Evolutionary conservation across 1,140 invertebrate genomes (phyloP).

Genomic region (Drosophila equinoxialis): DNA sequence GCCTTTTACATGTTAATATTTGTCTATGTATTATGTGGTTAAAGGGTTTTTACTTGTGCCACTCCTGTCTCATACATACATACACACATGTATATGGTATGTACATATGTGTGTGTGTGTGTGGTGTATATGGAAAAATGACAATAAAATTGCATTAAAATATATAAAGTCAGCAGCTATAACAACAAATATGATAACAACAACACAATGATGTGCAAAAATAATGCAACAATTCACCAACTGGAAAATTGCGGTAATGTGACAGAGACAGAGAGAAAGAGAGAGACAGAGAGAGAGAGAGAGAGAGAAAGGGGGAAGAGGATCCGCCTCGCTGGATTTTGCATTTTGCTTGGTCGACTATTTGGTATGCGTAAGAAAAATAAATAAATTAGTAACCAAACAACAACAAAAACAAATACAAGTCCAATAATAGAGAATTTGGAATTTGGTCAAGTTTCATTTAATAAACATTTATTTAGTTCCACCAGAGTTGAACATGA

Average conservation of each 20-base stretch:
- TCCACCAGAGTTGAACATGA: too few relatives aligned
- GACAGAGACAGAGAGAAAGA: background rate
- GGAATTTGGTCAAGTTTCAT: too few relatives aligned
- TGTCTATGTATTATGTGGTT: constrained; percentile 3
- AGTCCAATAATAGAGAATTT: background rate
- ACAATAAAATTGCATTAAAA: constrained; percentile 70
- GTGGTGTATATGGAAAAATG: constrained; percentile 54
- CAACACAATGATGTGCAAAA: constrained; percentile 27
- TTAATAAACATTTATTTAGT: too few relatives aligned
- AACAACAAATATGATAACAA: constrained; percentile 12
- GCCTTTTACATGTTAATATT: background rate
- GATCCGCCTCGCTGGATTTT: constrained; percentile 28
- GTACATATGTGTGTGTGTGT: background rate
- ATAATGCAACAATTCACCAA: constrained; percentile 9
- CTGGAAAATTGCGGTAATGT: constrained; percentile 12
- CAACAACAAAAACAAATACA: constrained; percentile 40
- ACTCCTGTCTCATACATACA: background rate
- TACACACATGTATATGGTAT: background rate
- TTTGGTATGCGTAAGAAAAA: constrained; percentile 31
- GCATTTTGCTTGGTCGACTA: constrained; percentile 53
- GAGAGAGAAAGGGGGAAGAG: constrained; percentile 2
- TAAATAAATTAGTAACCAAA: background rate
- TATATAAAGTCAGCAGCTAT: constrained; percentile 27
- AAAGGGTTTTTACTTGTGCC: constrained; percentile 7
- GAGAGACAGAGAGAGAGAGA: background rate